Evolutionary conservation across 2,797 vertebrate genomes (phyloP), one percentile per base, ranked within the genome.

Genomic region (Megalops cyprinoides): DNA sequence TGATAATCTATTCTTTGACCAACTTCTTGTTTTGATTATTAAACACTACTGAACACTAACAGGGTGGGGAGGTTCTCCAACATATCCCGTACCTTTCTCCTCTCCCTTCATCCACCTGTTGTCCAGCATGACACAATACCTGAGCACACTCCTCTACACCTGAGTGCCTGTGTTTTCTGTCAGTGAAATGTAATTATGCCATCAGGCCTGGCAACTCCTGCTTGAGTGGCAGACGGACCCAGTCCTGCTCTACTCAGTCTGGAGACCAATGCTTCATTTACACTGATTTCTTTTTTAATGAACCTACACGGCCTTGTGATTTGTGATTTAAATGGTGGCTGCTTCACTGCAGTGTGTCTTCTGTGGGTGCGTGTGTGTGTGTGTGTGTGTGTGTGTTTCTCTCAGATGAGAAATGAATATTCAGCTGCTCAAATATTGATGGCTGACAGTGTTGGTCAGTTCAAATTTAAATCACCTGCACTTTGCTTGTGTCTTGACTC

Each of bases 11-110:
- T 44, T 23, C 34, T 71, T 9, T 71, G 39, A 71, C 18, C 44
- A 23, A 71, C 71, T 71, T 71, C 67, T 44, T 7, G 18, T 42
- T 44, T 71, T 44, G 67, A 71, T 71, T 42, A 71, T 44, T 28
- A 65, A 15, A 34, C 20, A 65, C 15, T 37, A 15, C 34, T 37
- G 37, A 20, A 69, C 31, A 25, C 12, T 39, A 1, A 1, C 15
- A 12, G n/a, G 15, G 37, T 20, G 18, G 18, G 4, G 5, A 18
- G 18, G 34, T 69, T 42, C 20, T 37, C 34, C 18, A 6, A 12
- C 28, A 15, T 12, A 65, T 23, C n/a, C n/a, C n/a, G n/a, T n/a
- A 8, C 14, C 14, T 53, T 53, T 34, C 9, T 62, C 58, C 31
- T 1, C 58, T 28, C 28, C 15, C 25, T 31, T 31, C 34, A 31